These are phyloP conservation scores for Alosa sapidissima DNA, from an alignment of 2,797 vertebrate species.

Conservation along the genomic window DNA sequence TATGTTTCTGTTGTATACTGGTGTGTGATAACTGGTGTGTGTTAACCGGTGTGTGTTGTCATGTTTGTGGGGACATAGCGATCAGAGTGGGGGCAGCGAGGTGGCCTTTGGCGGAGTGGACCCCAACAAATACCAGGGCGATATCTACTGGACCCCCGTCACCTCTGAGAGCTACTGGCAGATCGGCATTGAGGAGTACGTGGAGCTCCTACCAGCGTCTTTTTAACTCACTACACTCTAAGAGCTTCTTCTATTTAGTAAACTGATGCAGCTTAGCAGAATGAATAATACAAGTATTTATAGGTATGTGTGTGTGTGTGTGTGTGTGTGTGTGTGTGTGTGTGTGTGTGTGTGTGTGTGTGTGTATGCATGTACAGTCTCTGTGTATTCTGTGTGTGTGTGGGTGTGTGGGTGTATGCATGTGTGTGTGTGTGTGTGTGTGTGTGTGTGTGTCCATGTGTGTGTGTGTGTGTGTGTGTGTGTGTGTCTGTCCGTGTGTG, in stretches of 20 bases:
- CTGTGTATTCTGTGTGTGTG: neutral
- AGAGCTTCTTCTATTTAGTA: no score
- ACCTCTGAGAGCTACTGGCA: conserved; percentile 77
- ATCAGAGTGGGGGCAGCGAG: conserved; percentile 63
- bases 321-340: no score
- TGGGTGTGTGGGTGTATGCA: neutral
- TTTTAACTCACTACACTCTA: neutral
- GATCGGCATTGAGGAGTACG: conserved; percentile 73
- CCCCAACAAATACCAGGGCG: conserved; percentile 63
- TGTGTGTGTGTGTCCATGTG: neutral
- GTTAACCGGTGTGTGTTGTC: neutral
- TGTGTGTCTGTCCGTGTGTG: neutral
- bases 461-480: neutral
- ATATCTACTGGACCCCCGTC: conserved; percentile 75
- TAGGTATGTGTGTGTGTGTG: no score
- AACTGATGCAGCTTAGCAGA: no score
- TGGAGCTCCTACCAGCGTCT: neutral
- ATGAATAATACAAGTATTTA: no score
- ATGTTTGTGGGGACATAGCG: neutral
- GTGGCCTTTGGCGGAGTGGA: conserved; percentile 74
- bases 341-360: no score
- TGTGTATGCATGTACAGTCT: no score
- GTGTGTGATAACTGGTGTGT: neutral
- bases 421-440: neutral
- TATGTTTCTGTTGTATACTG: neutral